Base-by-base conservation (phyloP, 2,888 invertebrate species). In the Trachelus troglodyta region DNA sequence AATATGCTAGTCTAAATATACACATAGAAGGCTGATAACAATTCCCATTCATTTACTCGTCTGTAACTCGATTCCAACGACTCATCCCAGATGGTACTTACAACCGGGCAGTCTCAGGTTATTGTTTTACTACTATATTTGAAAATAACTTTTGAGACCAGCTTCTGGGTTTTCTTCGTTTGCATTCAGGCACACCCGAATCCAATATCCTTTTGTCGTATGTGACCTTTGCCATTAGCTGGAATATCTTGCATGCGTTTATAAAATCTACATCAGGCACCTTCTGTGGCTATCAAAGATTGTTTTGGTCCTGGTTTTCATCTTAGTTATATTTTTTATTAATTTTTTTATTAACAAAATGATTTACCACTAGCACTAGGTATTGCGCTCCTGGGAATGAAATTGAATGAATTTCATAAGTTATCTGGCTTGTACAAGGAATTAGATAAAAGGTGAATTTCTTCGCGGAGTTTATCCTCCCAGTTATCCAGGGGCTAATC, bases 401-500 rank as follows among this genome's bases (percentile, higher is more conserved):
- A 71, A 34, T 31, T 31, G 31, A 3, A 31, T 31, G 71, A 31
- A 34, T 71, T 71, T 71, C 34, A 71, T 34, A 34, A 71, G 71
- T 34, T 33, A 15, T 31, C 31, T 34, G 71, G 31, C 23, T 71
- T 31, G 71, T 23, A 31, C 71, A 12, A 31, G 31, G 1, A 71
- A 71, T 71, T 31, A 71, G 71, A 71, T 71, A 71, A 71, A 71
- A 31, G 31, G 71, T 71, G 71, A 71, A 71, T 15, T 71, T 34
- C 12, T 71, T 71, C 34, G 33, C 12, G 3, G 71, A 71, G 74
- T 76, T 81, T 79, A 76, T 76, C 73, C 37, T 74, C 33, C 74
- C 73, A 76, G 75, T 81, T 81, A 79, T 77, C 34, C 74, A 73
- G 31, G 35, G 69, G 74, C 79, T 80, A 80, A 80, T 76, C 77